Evolutionary conservation across 2,888 invertebrate species (phyloP).

Genomic region (Drosophila robusta): DNA sequence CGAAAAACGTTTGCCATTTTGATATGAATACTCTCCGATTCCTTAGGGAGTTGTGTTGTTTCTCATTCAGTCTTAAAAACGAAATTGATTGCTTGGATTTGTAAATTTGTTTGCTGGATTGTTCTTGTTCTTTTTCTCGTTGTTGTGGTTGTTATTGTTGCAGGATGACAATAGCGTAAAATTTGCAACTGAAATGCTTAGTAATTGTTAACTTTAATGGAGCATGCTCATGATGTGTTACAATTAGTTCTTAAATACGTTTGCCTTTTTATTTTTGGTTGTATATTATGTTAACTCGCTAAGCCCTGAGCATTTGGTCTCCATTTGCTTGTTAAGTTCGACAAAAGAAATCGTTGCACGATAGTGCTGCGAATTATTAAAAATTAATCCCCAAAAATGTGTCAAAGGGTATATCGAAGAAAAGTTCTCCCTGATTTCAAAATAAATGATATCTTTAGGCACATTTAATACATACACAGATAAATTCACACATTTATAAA

Average conservation of each 20-base stretch:
- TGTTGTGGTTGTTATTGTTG: slow-evolving; percentile 23
- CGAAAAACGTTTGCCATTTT: slow-evolving; percentile 50
- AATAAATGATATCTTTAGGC: slow-evolving; percentile 76
- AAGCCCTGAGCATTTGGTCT: slow-evolving; percentile 83
- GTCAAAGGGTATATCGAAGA: slow-evolving; percentile 40
- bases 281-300: slow-evolving; percentile 66
- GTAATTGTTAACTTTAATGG: slow-evolving; percentile 61
- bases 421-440: slow-evolving; percentile 34
- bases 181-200: slow-evolving; percentile 52
- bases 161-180: slow-evolving; percentile 42
- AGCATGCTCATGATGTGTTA: slow-evolving; percentile 77
- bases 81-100: slow-evolving; percentile 77
- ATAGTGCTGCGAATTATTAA: slow-evolving; percentile 43
- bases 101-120: slow-evolving; percentile 78
- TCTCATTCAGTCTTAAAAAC: slow-evolving; percentile 70
- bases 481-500: slow-evolving; percentile 49
- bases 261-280: slow-evolving; percentile 37
- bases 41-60: slow-evolving; percentile 38
- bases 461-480: slow-evolving; percentile 82
- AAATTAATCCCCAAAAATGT: slow-evolving; percentile 69
- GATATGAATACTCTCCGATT: slow-evolving; percentile 52
- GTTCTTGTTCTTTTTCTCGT: slow-evolving; percentile 56
- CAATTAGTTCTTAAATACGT: slow-evolving; percentile 69
- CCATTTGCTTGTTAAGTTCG: slow-evolving; percentile 78
- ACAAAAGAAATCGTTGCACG: slow-evolving; percentile 66